Base-by-base conservation (phyloP, 2,797 vertebrate species). In the Sphenodon punctatus region DNA sequence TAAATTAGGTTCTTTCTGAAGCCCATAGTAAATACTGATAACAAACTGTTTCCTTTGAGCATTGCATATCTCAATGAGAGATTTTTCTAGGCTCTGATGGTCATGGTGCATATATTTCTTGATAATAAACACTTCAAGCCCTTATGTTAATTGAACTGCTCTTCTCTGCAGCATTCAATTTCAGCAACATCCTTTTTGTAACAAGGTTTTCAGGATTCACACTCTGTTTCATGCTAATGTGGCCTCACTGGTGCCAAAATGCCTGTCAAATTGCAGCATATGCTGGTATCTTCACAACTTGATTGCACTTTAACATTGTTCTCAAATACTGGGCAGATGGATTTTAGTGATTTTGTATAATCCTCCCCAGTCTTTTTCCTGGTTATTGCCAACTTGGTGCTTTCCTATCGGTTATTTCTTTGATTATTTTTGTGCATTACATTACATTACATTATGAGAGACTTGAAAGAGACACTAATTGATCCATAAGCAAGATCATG, bases 301-400 rank as follows among this genome's bases (percentile, higher is more conserved):
- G 32, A n/a, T 14, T 65, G 45, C 25, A 16, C 53, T 85, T 70
- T 87, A 70, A 39, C 59, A 67, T 66, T 22, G 73, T 69, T 67
- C 27, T 6, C 46, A 77, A 84, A 70, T 63, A 67, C 12, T 71
- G 17, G 76, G 43, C 65, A 77, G 49, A 83, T 72, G 30, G 68
- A 84, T 8, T 58, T 89, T 75, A 69, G 10, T 45, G 56, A 81
- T 84, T 78, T 60, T 82, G 82, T 72, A 36, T 46, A 75, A 25
- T 46, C 60, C 5, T 68, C 4, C n/a, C n/a, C n/a, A 17, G 1
- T 19, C 49, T 70, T 88, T 80, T 63, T 39, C 17, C 55, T 79
- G 7, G 23, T 78, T 41, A 78, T 75, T 72, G 30, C 78, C 17
- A 59, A 43, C 55, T 3, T 14, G 74, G 84, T 84, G 12, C 4